These are phyloP conservation scores for Pomatostomus ruficeps DNA, from an alignment of 2,113 vertebrate species.

Conservation along the genomic window DNA sequence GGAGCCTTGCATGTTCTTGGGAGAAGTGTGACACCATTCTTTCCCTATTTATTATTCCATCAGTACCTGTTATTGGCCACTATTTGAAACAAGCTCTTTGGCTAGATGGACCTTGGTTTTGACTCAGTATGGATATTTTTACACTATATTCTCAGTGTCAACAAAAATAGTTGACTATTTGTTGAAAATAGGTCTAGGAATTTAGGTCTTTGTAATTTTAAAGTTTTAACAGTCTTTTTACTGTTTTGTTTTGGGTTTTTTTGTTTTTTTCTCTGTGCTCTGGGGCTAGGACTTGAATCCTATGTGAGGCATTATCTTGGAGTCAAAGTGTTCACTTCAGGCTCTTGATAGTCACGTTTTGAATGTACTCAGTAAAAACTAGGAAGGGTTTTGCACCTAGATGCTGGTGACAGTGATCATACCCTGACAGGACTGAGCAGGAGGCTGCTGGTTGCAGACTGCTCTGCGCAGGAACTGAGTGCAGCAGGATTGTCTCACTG, in stretches of 20 bases:
- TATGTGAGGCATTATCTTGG: not conserved
- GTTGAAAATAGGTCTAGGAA: not conserved
- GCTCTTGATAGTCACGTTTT: not conserved
- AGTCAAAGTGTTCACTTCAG: not conserved
- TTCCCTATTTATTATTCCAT: not conserved
- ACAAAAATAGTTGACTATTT: not conserved
- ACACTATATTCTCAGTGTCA: not conserved
- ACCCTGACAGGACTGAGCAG: not conserved
- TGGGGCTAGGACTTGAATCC: not conserved
- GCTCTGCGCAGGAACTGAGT: not conserved
- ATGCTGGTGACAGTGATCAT: not conserved
- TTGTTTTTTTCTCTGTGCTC: not conserved
- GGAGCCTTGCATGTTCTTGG: not conserved
- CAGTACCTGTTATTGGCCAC: not conserved
- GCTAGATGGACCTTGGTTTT: not conserved
- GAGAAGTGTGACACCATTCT: not conserved
- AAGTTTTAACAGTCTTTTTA: not conserved
- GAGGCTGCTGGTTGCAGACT: not conserved
- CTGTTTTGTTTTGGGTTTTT: not conserved
- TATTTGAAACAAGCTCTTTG: not conserved
- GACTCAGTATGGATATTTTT: not conserved
- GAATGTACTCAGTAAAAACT: not conserved
- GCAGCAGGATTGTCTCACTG: not conserved
- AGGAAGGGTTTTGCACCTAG: not conserved
- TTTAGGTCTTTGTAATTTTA: not conserved